These are phyloP conservation scores for Hirtodrosophila alboralis DNA, from an alignment of 2,888 invertebrate species.

Conservation along the genomic window DNA sequence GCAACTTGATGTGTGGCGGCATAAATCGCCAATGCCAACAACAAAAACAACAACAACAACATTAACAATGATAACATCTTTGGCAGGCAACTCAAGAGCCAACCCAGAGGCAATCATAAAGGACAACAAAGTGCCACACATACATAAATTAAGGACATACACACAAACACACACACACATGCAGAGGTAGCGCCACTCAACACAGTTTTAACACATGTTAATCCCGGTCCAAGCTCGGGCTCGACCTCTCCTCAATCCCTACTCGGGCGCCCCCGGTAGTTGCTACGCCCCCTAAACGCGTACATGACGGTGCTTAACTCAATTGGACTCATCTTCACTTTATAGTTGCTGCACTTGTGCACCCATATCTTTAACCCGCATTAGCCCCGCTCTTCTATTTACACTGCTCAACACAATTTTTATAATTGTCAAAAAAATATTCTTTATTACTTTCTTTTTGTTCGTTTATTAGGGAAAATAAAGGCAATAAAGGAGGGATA, in stretches of 20 bases:
- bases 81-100: slow-evolving; percentile 43
- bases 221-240: slow-evolving; percentile 41
- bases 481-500: too few relatives aligned
- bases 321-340: slow-evolving; percentile 66
- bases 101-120: slow-evolving; percentile 65
- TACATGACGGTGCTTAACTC: slow-evolving; percentile 67
- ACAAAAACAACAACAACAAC: slow-evolving; percentile 40
- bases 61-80: slow-evolving; percentile 53
- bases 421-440: too few relatives aligned
- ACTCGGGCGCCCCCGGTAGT: neutral
- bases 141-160: slow-evolving; percentile 70
- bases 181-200: slow-evolving; percentile 59
- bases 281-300: slow-evolving; percentile 34
- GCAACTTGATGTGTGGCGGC: slow-evolving; percentile 22
- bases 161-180: slow-evolving; percentile 17
- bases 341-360: slow-evolving; percentile 46
- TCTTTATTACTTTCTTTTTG: too few relatives aligned
- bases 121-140: slow-evolving; percentile 76
- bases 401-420: too few relatives aligned
- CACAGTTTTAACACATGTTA: slow-evolving; percentile 76
- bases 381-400: neutral
- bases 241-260: slow-evolving; percentile 17
- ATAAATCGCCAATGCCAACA: slow-evolving; percentile 57
- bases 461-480: too few relatives aligned
- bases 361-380: neutral